phyloP scores from a whole-genome alignment of 2,888 invertebrate species.

The Palloptera scutellata region DNA sequence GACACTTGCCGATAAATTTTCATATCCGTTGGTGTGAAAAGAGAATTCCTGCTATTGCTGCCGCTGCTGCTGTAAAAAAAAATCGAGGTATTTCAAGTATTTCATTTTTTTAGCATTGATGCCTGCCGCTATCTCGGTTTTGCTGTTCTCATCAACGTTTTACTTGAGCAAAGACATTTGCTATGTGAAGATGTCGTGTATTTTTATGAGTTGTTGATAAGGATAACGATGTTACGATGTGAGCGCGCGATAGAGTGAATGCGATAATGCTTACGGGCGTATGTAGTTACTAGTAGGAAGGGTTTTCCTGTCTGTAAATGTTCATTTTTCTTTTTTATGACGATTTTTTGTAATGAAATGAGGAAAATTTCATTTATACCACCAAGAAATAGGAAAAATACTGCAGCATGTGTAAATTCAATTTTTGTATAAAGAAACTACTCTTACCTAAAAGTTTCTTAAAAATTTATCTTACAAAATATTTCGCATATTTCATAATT shows the following conservation, averaged over 20 bases:
- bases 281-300: neutral
- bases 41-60: constrained; percentile 2
- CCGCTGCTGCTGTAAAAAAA: constrained; percentile 3
- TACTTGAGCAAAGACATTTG: neutral
- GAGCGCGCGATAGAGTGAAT: constrained; percentile 17
- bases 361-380: too few relatives aligned
- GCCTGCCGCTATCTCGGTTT: neutral
- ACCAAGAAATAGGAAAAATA: too few relatives aligned
- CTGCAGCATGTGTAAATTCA: too few relatives aligned
- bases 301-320: neutral
- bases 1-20: constrained; percentile 23
- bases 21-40: constrained; percentile 26
- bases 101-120: neutral
- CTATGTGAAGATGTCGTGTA: neutral
- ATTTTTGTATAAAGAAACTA: too few relatives aligned
- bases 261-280: neutral
- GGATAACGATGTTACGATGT: constrained; percentile 32
- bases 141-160: neutral
- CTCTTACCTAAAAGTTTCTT: too few relatives aligned
- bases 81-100: neutral
- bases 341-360: too few relatives aligned
- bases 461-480: too few relatives aligned
- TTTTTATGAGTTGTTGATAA: constrained; percentile 33
- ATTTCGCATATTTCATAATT: too few relatives aligned
- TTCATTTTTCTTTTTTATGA: too few relatives aligned